Evolutionary conservation across 2,797 vertebrate species (phyloP), one percentile per base, ranked within the genome.

Genomic region (Lerista edwardsae): DNA sequence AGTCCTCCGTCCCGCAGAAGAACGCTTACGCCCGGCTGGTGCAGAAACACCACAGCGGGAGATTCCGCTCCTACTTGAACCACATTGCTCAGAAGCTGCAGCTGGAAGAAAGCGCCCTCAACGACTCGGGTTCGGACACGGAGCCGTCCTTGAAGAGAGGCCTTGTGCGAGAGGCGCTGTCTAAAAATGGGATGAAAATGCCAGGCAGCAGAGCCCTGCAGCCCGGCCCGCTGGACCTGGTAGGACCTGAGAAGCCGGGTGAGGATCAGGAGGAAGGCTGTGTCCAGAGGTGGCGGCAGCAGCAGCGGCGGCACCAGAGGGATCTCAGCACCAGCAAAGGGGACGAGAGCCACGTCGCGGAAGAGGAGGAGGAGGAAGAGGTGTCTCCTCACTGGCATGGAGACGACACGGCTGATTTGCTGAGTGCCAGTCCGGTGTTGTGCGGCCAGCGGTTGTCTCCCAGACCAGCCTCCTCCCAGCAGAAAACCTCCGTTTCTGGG

Each of bases 11-110:
- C 82, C 93, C 96, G 23, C 96, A 96, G 92, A 98, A 98, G 94
- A 97, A 97, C 0, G 97, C 97, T 4, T 98, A 98, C 0, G 93
- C 96, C 23, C 94, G 96, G 86, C 96, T 98, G 0, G 94, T 97
- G 78, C 97, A 96, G 17, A 97, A 97, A 91, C 97, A 98, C 88
- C 95, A 95, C 92, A 97, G 97, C 2, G 95, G 93, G 79, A 95
- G 97, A 47, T 97, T 98, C 93, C 95, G 89, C n/a, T 94, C 91
- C 34, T 98, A 97, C 77, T 67, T 97, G 51, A 96, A 97, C 55
- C 96, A 97, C 36, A 95, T 96, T 83, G 94, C 95, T 0, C 95
- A 96, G 93, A 96, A 96, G 85, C 89, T 95, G 87, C 93, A 94
- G 76, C 92, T 87, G 29, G 97, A 97, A 3, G 96, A 95, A 4